Evolutionary conservation across 2,113 vertebrate species (phyloP).

Genomic region (Loxodonta africana): DNA sequence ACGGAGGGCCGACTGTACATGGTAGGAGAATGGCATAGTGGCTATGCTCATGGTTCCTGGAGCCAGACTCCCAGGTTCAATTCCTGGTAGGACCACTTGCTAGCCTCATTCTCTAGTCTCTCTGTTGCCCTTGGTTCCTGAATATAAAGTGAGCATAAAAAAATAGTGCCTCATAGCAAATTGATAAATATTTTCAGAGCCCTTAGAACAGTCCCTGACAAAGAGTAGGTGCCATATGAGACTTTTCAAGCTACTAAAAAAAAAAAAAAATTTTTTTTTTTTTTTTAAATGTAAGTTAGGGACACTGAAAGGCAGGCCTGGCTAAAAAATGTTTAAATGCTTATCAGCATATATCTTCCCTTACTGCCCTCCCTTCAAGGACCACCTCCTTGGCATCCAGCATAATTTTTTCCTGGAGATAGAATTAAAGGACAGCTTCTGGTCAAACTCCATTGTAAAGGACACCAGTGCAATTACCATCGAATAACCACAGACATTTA

Average conservation of each 20-base stretch:
- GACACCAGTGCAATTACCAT: neutral
- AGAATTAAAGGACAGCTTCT: constrained; percentile 30
- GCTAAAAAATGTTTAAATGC: neutral
- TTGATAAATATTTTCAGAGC: neutral
- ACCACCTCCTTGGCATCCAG: neutral
- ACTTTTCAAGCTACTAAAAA: neutral
- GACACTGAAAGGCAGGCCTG: neutral
- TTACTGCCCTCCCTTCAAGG: neutral
- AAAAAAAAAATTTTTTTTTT: too few relatives aligned
- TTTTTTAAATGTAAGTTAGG: neutral
- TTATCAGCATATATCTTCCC: neutral
- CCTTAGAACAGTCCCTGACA: neutral
- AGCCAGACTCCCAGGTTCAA: neutral
- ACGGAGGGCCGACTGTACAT: too few relatives aligned
- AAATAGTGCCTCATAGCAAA: neutral
- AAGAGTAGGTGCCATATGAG: neutral
- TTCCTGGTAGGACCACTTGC: neutral
- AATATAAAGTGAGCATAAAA: neutral
- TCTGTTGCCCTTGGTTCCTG: neutral
- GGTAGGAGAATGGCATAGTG: neutral
- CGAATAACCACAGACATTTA: constrained; percentile 47
- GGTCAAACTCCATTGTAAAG: neutral
- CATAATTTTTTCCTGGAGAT: neutral
- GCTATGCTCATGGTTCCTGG: neutral
- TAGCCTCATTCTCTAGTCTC: neutral